phyloP scores from a whole-genome alignment of 2,113 vertebrate species.

The Columbina picui region DNA sequence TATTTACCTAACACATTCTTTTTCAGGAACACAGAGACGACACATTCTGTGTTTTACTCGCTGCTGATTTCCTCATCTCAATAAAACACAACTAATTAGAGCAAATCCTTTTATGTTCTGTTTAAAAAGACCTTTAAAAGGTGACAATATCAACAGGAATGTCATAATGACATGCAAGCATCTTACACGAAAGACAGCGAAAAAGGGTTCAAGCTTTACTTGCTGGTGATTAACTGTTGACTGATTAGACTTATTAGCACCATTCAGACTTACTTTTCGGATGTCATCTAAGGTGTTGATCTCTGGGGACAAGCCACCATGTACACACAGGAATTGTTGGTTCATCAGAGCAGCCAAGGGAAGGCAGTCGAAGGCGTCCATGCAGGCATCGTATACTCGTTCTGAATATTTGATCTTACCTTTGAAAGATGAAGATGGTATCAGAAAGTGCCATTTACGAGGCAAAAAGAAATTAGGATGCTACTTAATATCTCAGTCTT shows the following conservation, averaged over 20 bases:
- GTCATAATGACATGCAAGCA: not conserved
- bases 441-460: not conserved
- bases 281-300: conserved; percentile 98
- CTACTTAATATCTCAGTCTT: not conserved
- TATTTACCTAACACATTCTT: not conserved
- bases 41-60: not conserved
- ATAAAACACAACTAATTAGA: not conserved
- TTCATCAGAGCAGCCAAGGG: conserved; percentile 98
- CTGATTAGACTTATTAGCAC: not conserved
- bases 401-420: conserved; percentile 99
- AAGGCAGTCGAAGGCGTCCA: conserved; percentile 99
- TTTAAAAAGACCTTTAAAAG: not conserved
- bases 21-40: not conserved
- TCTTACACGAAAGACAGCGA: not conserved
- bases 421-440: conserved; percentile 71
- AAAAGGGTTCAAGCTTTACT: not conserved
- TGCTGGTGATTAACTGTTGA: not conserved
- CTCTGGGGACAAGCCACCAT: conserved; percentile 96
- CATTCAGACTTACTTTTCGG: conserved; percentile 92
- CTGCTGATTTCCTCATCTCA: not conserved
- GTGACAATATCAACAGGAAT: not conserved
- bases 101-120: not conserved
- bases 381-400: conserved; percentile 95
- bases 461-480: not conserved
- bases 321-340: conserved; percentile 98